Conservation (phyloP, 1,140 invertebrate species). For the Linepithema humile region DNA sequence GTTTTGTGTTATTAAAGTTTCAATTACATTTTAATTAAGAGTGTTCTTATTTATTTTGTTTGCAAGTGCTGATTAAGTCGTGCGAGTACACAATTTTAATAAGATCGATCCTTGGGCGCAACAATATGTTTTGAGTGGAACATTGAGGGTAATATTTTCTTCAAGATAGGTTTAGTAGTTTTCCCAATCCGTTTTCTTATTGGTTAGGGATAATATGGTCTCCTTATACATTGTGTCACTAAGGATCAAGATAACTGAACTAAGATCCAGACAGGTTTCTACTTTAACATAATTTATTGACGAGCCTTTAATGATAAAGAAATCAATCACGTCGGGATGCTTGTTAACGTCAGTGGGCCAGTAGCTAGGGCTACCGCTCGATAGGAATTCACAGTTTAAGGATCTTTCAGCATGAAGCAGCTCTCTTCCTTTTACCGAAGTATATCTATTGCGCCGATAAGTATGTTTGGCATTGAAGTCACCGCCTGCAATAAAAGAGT, state of each 20-base stretch:
- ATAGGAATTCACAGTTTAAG: conserved; percentile 26
- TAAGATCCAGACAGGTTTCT: background rate
- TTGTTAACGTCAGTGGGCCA: conserved; percentile 64
- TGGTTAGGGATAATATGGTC: background rate
- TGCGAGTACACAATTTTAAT: no score
- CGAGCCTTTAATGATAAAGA: background rate
- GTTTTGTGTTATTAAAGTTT: no score
- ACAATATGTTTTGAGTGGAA: background rate
- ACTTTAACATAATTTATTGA: background rate
- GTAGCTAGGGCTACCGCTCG: conserved; percentile 68
- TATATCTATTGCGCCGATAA: conserved; percentile 70
- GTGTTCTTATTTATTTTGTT: no score
- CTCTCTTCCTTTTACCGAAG: conserved; percentile 54
- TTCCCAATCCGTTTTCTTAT: background rate
- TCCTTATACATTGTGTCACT: background rate
- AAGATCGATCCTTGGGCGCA: no score
- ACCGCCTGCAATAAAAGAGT: conserved; percentile 75
- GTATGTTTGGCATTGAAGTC: conserved; percentile 77
- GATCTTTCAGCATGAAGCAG: conserved; percentile 55
- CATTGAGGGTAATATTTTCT: background rate
- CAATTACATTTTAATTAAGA: no score
- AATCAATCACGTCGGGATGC: conserved; percentile 8
- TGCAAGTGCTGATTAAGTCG: no score
- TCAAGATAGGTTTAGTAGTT: background rate
- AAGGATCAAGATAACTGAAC: background rate